Base-by-base conservation (phyloP, 1,140 invertebrate species). In the Brachionus manjavacas region DNA sequence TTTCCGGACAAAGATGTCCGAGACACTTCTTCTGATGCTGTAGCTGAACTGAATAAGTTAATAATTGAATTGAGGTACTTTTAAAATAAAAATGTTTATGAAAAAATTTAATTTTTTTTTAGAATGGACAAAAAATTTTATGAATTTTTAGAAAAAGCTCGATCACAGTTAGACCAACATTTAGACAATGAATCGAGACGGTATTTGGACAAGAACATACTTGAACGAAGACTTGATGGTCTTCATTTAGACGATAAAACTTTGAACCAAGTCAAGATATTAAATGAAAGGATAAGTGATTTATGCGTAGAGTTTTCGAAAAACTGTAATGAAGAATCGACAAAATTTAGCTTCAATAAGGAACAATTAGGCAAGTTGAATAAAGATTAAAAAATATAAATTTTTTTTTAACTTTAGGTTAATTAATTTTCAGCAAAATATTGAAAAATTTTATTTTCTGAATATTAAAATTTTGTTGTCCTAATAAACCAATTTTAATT, bases 51-150 rank as follows among this genome's bases (percentile, higher is more conserved):
- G 3, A 89, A 90, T 6, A 90, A 91, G 64, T 90, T 91, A 88
- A 89, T 91, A 87, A 90, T 91, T 23, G 91, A 91, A 86, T 88
- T 91, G 87, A 90, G 89, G 88, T 12, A n/a, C 35, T 66, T n/a
- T 60, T n/a, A 43, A n/a, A 49, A 11, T 25, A 70, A 23, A 55
- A 8, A 66, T 35, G 31, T n/a, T 55, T 4, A 31, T 31, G 28
- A 35, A 35, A 35, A 35, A 35, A 20, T 55, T 41, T 83, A 16
- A 14, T 46, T 35, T 7, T 46, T 66, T 12, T 49, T 79, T 86
- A 91, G 90, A 86, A 91, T 92, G 91, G 86, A 91, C 52, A 90
- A 91, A 85, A 91, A 91, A 87, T 88, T 92, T 7, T 92, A 91
- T 88, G 89, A 91, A 84, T 87, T 89, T 43, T 84, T 91, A 25